Conservation (phyloP, 23 tunicate genomes). For the Phallusia fumigata region DNA sequence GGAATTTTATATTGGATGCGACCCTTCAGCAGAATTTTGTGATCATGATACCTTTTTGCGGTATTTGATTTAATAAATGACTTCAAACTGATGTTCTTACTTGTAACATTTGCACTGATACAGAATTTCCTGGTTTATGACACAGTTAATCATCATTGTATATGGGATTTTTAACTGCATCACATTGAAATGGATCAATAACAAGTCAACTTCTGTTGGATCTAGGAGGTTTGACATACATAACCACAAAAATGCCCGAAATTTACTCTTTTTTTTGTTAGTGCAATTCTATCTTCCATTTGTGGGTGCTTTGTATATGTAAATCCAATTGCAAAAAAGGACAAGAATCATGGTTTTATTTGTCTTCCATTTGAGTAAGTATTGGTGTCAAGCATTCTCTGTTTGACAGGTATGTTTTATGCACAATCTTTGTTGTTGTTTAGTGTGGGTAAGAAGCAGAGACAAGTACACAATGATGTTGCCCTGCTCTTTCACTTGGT, state of each 20-base stretch:
- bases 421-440: too few relatives aligned
- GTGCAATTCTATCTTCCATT: not conserved
- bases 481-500: slow-evolving; percentile 59
- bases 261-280: not conserved
- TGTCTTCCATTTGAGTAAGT: not conserved
- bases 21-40: slow-evolving; percentile 16
- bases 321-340: not conserved
- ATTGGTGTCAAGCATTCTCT: not conserved
- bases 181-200: slow-evolving; percentile 51
- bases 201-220: not conserved
- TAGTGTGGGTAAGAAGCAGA: not conserved
- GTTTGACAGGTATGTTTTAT: too few relatives aligned
- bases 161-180: slow-evolving; percentile 44
- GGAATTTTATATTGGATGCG: slow-evolving; percentile 42
- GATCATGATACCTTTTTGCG: slow-evolving; percentile 52
- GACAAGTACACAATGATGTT: slow-evolving; percentile 38
- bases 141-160: slow-evolving; percentile 26
- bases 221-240: not conserved
- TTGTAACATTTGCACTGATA: not conserved
- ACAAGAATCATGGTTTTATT: not conserved
- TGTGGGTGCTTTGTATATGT: slow-evolving; percentile 8
- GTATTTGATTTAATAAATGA: not conserved
- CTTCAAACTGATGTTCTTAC: not conserved
- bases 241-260: not conserved
- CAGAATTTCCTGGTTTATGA: slow-evolving; percentile 55